Percentiles rank a stretch among this genome's conserved stretches.
Evolutionary conservation across 2,888 invertebrate genomes (phyloP).

Genomic region (Asteroscopus sphinx): DNA sequence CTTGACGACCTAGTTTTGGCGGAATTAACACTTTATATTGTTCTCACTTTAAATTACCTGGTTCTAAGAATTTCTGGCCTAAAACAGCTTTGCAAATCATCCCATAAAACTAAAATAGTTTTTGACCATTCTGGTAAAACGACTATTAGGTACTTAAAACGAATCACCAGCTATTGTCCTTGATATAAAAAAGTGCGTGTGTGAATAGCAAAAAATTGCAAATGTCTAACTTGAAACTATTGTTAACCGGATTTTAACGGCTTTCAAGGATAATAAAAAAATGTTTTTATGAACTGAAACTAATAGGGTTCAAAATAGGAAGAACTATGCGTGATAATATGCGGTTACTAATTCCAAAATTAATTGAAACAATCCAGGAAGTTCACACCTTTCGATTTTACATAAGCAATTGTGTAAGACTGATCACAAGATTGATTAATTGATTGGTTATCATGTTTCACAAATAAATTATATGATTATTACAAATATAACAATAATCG

Average conservation of each 20-base stretch:
- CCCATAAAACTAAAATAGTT: no score
- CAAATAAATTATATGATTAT: no score
- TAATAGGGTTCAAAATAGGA: not conserved
- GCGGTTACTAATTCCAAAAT: not conserved
- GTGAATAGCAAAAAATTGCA: conserved; percentile 17
- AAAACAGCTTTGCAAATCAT: no score
- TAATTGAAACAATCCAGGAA: not conserved
- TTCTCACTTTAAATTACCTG: no score
- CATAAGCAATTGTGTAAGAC: no score
- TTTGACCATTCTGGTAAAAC: no score
- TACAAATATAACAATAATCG: no score
- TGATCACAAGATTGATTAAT: no score
- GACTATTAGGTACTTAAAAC: not conserved
- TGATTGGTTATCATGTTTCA: no score
- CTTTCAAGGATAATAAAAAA: conserved; percentile 11
- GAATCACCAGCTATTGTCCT: conserved; percentile 13
- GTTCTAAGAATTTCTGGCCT: no score
- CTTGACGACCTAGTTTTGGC: no score
- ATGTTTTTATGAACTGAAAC: conserved; percentile 11
- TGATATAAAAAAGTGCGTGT: conserved; percentile 18
- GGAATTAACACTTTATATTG: no score
- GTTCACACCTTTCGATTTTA: not conserved
- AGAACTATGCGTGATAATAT: conserved; percentile 1
- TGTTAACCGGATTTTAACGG: conserved; percentile 25
- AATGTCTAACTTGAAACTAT: conserved; percentile 12